phyloP scores from a whole-genome alignment of 2,888 invertebrate species.

The Mongoloraphidia duomilia region DNA sequence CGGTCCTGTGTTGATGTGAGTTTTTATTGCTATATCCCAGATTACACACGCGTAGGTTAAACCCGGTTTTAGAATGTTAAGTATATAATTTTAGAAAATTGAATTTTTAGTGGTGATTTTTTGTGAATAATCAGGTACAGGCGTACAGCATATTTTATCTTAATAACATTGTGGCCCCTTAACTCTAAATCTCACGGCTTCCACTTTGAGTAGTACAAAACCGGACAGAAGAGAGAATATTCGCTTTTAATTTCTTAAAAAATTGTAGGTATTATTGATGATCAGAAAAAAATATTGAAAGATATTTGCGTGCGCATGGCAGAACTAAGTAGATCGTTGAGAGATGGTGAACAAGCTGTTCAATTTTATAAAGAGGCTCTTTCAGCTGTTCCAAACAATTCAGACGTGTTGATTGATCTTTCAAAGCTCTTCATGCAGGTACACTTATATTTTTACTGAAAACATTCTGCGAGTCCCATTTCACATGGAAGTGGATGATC shows the following conservation, averaged over 20 bases:
- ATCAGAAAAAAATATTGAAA: constrained; percentile 27
- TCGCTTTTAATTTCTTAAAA: constrained; percentile 26
- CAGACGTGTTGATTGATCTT: constrained; percentile 52
- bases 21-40: too few species aligned
- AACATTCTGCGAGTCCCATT: too few species aligned
- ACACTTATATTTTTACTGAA: constrained; percentile 1
- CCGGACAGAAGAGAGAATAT: constrained; percentile 26
- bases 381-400: constrained; percentile 60
- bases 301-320: constrained; percentile 60
- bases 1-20: too few species aligned
- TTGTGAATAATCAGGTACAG: too few species aligned
- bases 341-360: constrained; percentile 63
- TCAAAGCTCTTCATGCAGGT: constrained; percentile 64
- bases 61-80: too few species aligned
- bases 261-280: constrained; percentile 26
- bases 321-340: constrained; percentile 44
- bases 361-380: constrained; percentile 78
- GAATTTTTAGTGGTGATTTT: too few species aligned
- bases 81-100: too few species aligned
- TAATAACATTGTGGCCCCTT: too few species aligned
- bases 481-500: too few species aligned
- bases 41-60: too few species aligned
- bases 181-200: too few species aligned
- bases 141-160: too few species aligned
- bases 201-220: not conserved